Conservation (phyloP, 2,113 vertebrate species). For the Atlantisia rogersi region DNA sequence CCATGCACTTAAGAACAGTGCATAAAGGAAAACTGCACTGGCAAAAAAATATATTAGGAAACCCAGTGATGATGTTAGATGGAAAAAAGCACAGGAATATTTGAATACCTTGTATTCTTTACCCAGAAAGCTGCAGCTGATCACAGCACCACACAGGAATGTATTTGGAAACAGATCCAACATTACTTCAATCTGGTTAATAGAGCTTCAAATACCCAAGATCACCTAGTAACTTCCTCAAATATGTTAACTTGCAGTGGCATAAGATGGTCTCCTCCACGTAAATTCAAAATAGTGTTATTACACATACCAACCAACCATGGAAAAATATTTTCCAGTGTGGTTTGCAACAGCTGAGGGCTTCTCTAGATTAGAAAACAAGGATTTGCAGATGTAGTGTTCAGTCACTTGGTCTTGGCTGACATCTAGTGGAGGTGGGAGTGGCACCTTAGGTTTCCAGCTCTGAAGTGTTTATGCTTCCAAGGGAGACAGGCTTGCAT, state of each 20-base stretch:
- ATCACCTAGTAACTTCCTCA: not conserved
- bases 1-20: not conserved
- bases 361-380: not conserved
- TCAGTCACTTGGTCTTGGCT: constrained; percentile 31
- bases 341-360: not conserved
- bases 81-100: not conserved
- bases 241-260: not conserved
- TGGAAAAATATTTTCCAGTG: rapidly evolving
- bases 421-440: constrained; percentile 63
- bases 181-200: not conserved
- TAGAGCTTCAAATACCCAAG: not conserved
- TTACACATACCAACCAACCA: not conserved
- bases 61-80: not conserved
- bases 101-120: not conserved
- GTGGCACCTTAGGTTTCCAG: not conserved
- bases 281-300: not conserved
- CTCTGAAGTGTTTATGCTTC: not conserved
- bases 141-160: not conserved
- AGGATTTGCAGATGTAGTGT: not conserved
- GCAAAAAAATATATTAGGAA: not conserved
- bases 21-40: not conserved
- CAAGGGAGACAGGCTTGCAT: not conserved
- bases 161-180: not conserved
- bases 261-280: not conserved
- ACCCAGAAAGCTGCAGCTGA: not conserved